Evolutionary conservation across 2,888 invertebrate species (phyloP).

Genomic region (Auanema sp.): DNA sequence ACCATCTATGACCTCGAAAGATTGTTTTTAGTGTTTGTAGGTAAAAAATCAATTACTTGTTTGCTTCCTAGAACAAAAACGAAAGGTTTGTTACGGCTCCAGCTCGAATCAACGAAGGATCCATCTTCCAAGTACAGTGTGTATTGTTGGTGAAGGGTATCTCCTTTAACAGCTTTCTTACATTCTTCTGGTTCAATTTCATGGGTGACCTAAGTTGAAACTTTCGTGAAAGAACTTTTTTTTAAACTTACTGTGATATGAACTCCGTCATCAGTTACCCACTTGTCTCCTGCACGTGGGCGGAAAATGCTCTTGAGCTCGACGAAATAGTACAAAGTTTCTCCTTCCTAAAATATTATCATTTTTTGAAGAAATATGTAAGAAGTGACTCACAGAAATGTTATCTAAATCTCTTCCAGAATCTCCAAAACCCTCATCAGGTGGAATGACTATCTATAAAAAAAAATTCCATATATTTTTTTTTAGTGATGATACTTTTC

Average conservation of each 20-base stretch:
- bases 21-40: constrained; percentile 2
- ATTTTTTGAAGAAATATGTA: constrained; percentile 5
- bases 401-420: constrained; percentile 27
- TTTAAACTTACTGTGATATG: constrained; percentile 44
- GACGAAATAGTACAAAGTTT: constrained; percentile 61
- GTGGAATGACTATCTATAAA: constrained; percentile 50
- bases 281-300: constrained; percentile 59
- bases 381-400: constrained; percentile 4
- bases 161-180: constrained; percentile 48
- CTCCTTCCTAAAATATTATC: constrained; percentile 39
- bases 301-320: constrained; percentile 62
- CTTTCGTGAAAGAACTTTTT: neutral
- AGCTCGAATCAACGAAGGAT: constrained; percentile 57
- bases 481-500: constrained; percentile 27
- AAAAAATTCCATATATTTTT: neutral
- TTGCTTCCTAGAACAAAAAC: constrained; percentile 54
- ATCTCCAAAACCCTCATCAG: constrained; percentile 56
- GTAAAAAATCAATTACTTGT: constrained; percentile 30
- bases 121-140: constrained; percentile 60
- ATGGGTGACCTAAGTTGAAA: constrained; percentile 46
- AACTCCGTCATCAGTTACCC: constrained; percentile 60
- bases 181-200: constrained; percentile 51
- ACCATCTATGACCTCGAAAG: constrained; percentile 48
- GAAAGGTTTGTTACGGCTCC: constrained; percentile 58
- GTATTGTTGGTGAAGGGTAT: constrained; percentile 62